Conservation (phyloP, 2,888 invertebrate genomes). For the Pterostichus niger region DNA sequence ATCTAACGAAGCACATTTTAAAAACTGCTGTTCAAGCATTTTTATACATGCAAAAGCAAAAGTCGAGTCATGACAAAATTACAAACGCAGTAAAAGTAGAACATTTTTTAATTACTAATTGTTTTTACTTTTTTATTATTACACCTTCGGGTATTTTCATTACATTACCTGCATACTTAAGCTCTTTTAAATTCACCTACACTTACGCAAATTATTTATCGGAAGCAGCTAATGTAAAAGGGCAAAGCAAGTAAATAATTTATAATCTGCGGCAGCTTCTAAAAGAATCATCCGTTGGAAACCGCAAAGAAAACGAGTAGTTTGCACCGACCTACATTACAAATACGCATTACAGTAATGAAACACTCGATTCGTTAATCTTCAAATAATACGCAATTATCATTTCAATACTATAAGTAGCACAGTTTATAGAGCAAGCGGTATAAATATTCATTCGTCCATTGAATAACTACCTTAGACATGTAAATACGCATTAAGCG, state of each 20-base stretch:
- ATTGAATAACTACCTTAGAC: constrained; percentile 15
- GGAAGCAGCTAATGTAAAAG: constrained; percentile 10
- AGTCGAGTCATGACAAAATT: constrained; percentile 9
- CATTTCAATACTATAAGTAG: constrained; percentile 50
- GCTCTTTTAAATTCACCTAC: background rate
- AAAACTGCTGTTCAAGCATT: constrained; percentile 24
- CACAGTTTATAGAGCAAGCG: constrained; percentile 33
- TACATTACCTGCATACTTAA: background rate
- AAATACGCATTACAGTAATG: constrained; percentile 19
- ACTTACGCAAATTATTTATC: no score
- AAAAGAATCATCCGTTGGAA: background rate
- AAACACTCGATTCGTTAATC: constrained; percentile 51
- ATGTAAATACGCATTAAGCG: constrained; percentile 2
- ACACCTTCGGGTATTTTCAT: no score
- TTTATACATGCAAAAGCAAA: constrained; percentile 28
- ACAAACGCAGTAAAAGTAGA: constrained; percentile 3
- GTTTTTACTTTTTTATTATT: no score
- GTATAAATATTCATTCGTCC: constrained; percentile 57
- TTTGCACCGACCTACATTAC: constrained; percentile 12
- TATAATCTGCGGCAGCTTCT: background rate
- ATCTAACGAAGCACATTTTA: constrained; percentile 26
- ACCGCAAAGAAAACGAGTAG: constrained; percentile 13
- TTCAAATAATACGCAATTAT: constrained; percentile 61
- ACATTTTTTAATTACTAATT: constrained; percentile 1
- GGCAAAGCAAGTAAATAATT: constrained; percentile 1